Conservation (phyloP, 37 sponge, comb jelly and placozoan genomes). For the Beroe forskalii region DNA sequence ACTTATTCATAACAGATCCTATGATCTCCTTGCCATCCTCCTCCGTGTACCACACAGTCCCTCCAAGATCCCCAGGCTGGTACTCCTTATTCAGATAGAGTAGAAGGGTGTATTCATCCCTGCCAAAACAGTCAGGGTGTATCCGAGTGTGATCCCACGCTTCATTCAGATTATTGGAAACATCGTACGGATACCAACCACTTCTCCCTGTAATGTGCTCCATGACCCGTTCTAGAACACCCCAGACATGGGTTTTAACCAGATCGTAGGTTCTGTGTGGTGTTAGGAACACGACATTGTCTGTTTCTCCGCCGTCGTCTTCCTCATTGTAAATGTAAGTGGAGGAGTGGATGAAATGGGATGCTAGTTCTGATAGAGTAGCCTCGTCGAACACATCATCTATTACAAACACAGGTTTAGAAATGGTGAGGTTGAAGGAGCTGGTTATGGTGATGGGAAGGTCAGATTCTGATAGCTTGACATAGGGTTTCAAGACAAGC, state of each 20-base stretch:
- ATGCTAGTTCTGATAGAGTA: not conserved
- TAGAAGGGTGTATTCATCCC: conserved; percentile 53
- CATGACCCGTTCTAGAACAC: not conserved
- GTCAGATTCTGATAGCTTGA: not conserved
- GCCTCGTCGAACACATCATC: not conserved
- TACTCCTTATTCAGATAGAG: conserved; percentile 43
- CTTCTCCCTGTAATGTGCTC: not conserved
- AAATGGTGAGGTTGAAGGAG: conserved; percentile 15
- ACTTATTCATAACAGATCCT: conserved; percentile 62
- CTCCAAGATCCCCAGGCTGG: conserved; percentile 53
- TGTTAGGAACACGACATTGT: conserved; percentile 36
- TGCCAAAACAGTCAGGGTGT: conserved; percentile 59
- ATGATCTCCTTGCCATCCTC: conserved; percentile 53
- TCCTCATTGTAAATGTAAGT: conserved; percentile 32
- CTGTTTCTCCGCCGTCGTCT: conserved; percentile 18
- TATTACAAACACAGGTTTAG: conserved; percentile 1
- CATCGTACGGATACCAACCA: conserved; percentile 54
- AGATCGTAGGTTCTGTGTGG: not conserved
- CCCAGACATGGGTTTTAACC: conserved; percentile 15
- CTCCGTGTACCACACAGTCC: conserved; percentile 30
- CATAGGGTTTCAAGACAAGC: not conserved
- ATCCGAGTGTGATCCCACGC: conserved; percentile 59
- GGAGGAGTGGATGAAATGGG: conserved; percentile 24
- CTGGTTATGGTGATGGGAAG: not conserved
- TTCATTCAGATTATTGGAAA: conserved; percentile 55